Evolutionary conservation across 2,113 vertebrate genomes (phyloP).

Genomic region (Ptilonorhynchus violaceus): DNA sequence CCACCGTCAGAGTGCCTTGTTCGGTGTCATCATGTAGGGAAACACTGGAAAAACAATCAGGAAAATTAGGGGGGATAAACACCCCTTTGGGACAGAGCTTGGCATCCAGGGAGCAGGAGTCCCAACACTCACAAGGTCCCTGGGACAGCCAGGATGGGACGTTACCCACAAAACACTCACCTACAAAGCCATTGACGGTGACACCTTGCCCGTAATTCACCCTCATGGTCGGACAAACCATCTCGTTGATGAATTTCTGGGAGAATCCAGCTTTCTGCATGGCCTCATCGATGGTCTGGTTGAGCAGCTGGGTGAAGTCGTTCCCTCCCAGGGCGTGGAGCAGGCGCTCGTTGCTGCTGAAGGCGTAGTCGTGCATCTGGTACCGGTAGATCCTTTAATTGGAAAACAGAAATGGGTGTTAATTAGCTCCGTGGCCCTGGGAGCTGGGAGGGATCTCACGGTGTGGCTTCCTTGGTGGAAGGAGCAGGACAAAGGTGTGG

Average conservation of each 20-base stretch:
- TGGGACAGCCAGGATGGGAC: background rate
- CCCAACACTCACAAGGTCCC: background rate
- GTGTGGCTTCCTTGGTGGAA: background rate
- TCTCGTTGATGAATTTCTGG: conserved; percentile 85
- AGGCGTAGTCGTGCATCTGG: conserved; percentile 89
- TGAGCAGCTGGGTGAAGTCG: conserved; percentile 75
- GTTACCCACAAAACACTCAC: conserved; percentile 57
- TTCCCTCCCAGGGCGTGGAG: conserved; percentile 87
- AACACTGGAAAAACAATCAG: background rate
- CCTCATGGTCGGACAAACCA: conserved; percentile 81
- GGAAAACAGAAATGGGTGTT: background rate
- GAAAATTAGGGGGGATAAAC: background rate
- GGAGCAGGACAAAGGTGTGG: background rate
- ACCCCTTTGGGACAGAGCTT: background rate
- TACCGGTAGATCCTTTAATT: conserved; percentile 89
- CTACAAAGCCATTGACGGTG: conserved; percentile 82
- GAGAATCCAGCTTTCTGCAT: conserved; percentile 87
- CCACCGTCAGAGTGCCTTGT: fast-evolving
- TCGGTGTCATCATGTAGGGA: fast-evolving
- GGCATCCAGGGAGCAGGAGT: background rate
- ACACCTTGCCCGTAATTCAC: conserved; percentile 84
- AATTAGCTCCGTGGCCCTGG: background rate
- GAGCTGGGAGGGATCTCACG: background rate
- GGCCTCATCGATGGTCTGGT: conserved; percentile 84
- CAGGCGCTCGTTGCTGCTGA: conserved; percentile 84